phyloP scores from a whole-genome alignment of 30 jellyfish, hydroid and myxozoan species.

The Cassiopea xamachana region DNA sequence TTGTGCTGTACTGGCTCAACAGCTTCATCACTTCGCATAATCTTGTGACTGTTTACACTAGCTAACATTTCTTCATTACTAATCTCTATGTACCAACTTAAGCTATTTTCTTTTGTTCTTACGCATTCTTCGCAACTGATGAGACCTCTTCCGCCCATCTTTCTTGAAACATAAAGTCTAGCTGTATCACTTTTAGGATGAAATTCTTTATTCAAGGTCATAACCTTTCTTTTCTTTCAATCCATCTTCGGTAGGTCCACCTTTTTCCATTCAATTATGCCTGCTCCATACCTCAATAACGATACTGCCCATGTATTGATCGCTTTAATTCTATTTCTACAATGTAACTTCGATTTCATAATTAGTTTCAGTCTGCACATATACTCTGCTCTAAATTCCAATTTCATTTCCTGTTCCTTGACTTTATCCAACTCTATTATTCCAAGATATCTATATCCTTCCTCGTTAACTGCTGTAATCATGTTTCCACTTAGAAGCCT shows the following conservation, averaged over 20 bases:
- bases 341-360: conserved; percentile 11
- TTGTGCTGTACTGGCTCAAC: neutral
- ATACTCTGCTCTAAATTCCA: conserved; percentile 3
- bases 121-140: conserved; percentile 27
- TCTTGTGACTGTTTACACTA: neutral
- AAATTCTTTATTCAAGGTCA: neutral
- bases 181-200: neutral
- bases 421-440: conserved; percentile 16
- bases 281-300: conserved; percentile 5
- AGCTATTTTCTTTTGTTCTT: conserved; percentile 10
- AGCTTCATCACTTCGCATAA: neutral
- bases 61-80: neutral
- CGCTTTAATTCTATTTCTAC: neutral
- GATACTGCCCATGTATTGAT: neutral
- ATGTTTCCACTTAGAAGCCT: conserved; percentile 12
- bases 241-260: neutral
- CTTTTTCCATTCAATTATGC: conserved; percentile 1
- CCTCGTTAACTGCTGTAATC: conserved; percentile 28
- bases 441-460: conserved; percentile 32
- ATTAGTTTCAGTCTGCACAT: neutral
- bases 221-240: neutral
- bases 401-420: neutral
- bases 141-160: conserved; percentile 21
- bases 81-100: conserved; percentile 3
- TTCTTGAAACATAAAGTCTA: conserved; percentile 23